Conservation (phyloP, 2,888 invertebrate genomes). For the Morinoia aosen region DNA sequence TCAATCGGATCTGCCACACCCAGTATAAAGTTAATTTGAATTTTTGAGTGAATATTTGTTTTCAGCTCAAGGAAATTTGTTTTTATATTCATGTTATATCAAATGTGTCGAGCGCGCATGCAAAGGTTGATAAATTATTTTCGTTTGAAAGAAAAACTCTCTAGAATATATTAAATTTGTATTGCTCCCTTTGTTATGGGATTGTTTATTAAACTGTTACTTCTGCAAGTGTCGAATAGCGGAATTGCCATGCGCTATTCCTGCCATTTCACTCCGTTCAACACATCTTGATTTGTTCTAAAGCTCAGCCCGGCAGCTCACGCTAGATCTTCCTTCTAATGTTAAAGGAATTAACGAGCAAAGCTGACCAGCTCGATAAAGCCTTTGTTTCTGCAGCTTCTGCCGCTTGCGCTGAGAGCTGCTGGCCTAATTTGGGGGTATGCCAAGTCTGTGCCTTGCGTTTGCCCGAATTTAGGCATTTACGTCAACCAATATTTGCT, state of each 20-base stretch:
- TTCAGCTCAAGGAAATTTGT: no score
- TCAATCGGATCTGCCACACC: no score
- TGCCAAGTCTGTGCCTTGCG: not conserved
- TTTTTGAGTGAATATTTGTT: no score
- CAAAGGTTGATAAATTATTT: not conserved
- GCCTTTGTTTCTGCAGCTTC: not conserved
- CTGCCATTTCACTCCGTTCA: not conserved
- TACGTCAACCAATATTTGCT: not conserved
- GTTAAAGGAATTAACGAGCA: not conserved
- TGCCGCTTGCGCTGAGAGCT: not conserved
- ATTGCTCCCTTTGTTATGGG: not conserved
- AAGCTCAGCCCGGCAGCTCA: not conserved
- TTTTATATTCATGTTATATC: no score
- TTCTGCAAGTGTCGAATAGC: not conserved
- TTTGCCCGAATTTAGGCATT: not conserved
- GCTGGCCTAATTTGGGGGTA: not conserved
- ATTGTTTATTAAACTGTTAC: not conserved
- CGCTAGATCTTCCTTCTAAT: conserved; percentile 10
- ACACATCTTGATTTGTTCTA: not conserved
- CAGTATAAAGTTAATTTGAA: no score
- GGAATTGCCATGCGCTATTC: not conserved
- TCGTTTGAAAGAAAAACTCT: not conserved
- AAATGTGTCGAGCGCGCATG: not conserved
- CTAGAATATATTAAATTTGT: not conserved
- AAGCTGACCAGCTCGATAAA: not conserved